Evolutionary conservation across 2,888 invertebrate genomes (phyloP).

Genomic region (Xanthorhoe spadicearia): DNA sequence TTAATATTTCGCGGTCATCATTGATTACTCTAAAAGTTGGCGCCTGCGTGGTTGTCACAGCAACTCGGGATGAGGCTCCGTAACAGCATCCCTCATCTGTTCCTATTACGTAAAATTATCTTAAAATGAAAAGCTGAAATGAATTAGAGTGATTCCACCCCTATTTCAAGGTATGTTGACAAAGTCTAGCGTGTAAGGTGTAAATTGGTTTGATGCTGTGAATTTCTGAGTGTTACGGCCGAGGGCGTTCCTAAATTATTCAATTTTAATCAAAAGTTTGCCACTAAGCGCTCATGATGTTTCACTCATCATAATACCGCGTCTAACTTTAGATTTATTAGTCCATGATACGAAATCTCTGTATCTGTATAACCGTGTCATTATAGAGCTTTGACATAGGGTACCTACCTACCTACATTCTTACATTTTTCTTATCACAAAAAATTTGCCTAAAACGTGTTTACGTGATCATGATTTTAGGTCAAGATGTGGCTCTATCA

Average conservation of each 20-base stretch:
- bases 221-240: conserved; percentile 25
- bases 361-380: neutral
- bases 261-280: conserved; percentile 59
- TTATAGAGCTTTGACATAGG: neutral
- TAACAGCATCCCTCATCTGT: conserved; percentile 68
- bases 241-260: conserved; percentile 57
- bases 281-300: conserved; percentile 43
- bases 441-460: neutral
- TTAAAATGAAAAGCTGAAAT: conserved; percentile 26
- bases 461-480: conserved; percentile 14
- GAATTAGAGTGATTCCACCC: conserved; percentile 10
- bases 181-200: conserved; percentile 10
- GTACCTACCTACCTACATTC: too few relatives aligned
- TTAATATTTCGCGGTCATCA: conserved; percentile 18
- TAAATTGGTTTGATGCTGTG: conserved; percentile 8
- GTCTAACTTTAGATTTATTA: neutral
- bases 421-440: neutral
- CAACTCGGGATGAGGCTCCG: conserved; percentile 64
- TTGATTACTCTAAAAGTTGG: conserved; percentile 38
- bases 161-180: conserved; percentile 18
- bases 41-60: conserved; percentile 72
- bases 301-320: neutral
- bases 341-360: neutral
- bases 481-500: conserved; percentile 52
- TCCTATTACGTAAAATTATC: conserved; percentile 49